Percentiles rank a stretch among this genome's conserved stretches.
Conservation (phyloP, 1,140 invertebrate species). For the Meloidogyne hapla region DNA sequence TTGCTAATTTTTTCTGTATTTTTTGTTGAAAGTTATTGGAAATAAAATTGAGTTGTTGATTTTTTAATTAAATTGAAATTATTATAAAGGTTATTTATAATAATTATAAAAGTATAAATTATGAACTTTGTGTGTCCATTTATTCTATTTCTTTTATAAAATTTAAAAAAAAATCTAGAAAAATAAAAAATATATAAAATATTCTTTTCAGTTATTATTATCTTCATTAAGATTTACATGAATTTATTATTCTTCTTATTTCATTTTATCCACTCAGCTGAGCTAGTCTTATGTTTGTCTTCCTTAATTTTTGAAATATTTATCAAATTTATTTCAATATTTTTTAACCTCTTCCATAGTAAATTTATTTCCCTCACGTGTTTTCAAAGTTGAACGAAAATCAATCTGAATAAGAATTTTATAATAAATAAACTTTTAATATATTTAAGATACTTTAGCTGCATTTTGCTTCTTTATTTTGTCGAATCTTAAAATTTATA, state of each 20-base stretch:
- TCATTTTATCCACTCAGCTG: constrained; percentile 24
- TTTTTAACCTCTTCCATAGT: constrained; percentile 81
- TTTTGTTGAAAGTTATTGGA: not conserved
- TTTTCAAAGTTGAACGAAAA: constrained; percentile 88
- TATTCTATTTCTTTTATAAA: no score
- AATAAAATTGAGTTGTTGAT: not conserved
- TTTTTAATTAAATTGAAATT: not conserved
- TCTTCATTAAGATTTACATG: no score
- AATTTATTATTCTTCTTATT: no score
- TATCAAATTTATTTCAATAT: constrained; percentile 26
- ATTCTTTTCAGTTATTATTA: no score
- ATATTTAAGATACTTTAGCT: constrained; percentile 24
- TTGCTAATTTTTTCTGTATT: not conserved
- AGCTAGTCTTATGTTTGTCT: constrained; percentile 5
- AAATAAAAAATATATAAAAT: no score
- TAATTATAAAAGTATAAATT: no score
- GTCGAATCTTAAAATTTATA: constrained; percentile 68
- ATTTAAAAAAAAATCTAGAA: no score
- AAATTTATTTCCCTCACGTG: constrained; percentile 71
- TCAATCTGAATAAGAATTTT: constrained; percentile 87
- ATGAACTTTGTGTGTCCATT: no score
- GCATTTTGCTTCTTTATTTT: constrained; percentile 46
- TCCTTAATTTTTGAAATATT: constrained; percentile 13
- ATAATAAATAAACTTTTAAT: not conserved
- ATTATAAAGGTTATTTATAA: no score